Conservation (phyloP, 1,140 invertebrate genomes). For the Atta cephalotes region DNA sequence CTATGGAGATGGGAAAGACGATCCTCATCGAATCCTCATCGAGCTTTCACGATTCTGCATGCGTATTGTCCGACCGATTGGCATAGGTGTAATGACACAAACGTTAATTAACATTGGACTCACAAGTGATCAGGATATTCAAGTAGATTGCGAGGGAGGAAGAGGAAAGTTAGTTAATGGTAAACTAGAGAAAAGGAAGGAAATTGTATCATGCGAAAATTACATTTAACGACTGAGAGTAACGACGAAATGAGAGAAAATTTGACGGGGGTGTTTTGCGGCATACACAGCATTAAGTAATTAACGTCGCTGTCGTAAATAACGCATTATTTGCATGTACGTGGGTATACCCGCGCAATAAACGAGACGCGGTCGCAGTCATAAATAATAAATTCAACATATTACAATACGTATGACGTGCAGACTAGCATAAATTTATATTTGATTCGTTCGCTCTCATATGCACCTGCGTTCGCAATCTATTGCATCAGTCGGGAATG, state of each 20-base stretch:
- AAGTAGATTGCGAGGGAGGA: not conserved
- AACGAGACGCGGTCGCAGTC: constrained; percentile 9
- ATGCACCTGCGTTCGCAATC: constrained; percentile 45
- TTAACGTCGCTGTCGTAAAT: constrained; percentile 36
- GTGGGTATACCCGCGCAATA: constrained; percentile 2
- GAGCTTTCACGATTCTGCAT: constrained; percentile 33
- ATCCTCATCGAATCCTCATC: constrained; percentile 62
- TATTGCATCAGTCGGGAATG: constrained; percentile 21
- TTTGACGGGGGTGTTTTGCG: constrained; percentile 2
- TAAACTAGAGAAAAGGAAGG: not conserved
- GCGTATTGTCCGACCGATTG: constrained; percentile 17
- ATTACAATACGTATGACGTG: not conserved
- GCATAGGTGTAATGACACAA: constrained; percentile 42
- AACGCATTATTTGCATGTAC: constrained; percentile 37
- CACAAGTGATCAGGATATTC: constrained; percentile 3
- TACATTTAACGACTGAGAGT: not conserved
- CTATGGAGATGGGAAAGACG: constrained; percentile 41
- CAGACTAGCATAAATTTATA: constrained; percentile 50
- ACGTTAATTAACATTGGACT: constrained; percentile 52
- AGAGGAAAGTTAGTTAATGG: not conserved
- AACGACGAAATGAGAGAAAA: not conserved
- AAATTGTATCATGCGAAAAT: not conserved
- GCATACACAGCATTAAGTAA: constrained; percentile 11
- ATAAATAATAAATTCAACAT: constrained; percentile 49
- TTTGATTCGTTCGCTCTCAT: constrained; percentile 28